phyloP scores from a whole-genome alignment of 1,140 invertebrate species.

The Drosophila ficusphila region DNA sequence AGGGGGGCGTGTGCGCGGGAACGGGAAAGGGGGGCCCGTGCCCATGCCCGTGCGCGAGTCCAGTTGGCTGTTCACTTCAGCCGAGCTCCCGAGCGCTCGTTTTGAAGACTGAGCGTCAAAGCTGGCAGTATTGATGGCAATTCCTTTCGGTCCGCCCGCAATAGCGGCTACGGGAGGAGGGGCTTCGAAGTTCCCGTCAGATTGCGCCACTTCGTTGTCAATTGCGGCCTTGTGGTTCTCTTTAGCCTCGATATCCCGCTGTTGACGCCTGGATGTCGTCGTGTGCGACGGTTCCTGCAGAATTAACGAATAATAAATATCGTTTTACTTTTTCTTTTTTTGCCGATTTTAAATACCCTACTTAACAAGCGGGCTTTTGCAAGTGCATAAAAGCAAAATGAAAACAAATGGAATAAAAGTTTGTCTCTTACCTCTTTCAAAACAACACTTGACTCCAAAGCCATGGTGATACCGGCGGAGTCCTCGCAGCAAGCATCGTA shows the following conservation, averaged over 20 bases:
- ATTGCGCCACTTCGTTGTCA: slow-evolving; percentile 20
- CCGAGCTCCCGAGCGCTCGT: neutral
- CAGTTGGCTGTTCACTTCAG: neutral
- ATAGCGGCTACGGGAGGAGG: neutral
- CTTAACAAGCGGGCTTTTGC: no score
- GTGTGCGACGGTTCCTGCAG: slow-evolving; percentile 39
- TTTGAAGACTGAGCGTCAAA: neutral
- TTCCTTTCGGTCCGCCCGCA: slow-evolving; percentile 21
- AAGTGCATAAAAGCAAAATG: no score
- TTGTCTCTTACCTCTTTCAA: slow-evolving; percentile 18
- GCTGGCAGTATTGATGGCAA: slow-evolving; percentile 17
- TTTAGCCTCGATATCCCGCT: neutral
- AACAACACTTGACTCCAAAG: neutral
- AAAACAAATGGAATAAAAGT: no score
- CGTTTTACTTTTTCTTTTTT: slow-evolving; percentile 16
- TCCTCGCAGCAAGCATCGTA: slow-evolving; percentile 81
- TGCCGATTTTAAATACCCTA: neutral
- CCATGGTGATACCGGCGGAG: slow-evolving; percentile 32
- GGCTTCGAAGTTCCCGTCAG: slow-evolving; percentile 2
- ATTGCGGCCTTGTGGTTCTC: slow-evolving; percentile 16
- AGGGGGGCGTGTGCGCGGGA: neutral
- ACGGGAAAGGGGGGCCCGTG: neutral
- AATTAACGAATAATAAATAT: slow-evolving; percentile 59
- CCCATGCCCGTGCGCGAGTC: neutral
- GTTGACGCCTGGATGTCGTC: slow-evolving; percentile 3